A percentile compares a stretch with the other conserved stretches of the same genome.
phyloP scores from a whole-genome alignment of 2,113 vertebrate species.

The Misgurnus anguillicaudatus region DNA sequence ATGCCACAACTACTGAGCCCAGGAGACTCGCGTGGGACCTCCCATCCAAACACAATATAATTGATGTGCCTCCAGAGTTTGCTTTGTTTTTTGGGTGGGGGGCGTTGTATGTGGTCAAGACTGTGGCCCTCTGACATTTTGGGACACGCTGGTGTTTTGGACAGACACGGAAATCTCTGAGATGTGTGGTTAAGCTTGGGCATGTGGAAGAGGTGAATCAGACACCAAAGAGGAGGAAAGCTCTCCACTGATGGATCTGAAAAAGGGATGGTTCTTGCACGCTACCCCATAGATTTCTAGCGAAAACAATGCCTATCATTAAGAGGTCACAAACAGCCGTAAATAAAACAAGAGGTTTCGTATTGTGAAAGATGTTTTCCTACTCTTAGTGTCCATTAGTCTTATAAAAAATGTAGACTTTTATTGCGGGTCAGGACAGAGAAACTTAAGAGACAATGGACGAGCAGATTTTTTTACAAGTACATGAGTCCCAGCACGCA shows the following conservation, averaged over 20 bases:
- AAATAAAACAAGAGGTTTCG: slow-evolving; percentile 71
- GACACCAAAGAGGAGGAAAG: slow-evolving; percentile 20
- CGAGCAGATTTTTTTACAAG: slow-evolving; percentile 49
- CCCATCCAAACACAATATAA: slow-evolving; percentile 30
- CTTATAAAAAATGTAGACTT: slow-evolving; percentile 75
- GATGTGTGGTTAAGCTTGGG: slow-evolving; percentile 36
- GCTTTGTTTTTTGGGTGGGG: slow-evolving; percentile 54
- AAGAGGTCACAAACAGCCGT: slow-evolving; percentile 58
- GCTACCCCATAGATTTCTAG: slow-evolving; percentile 48
- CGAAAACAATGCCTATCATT: slow-evolving; percentile 67
- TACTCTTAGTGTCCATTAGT: slow-evolving; percentile 71
- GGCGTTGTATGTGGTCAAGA: slow-evolving; percentile 60
- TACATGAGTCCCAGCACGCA: slow-evolving; percentile 61
- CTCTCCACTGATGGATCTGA: slow-evolving; percentile 23
- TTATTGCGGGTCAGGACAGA: slow-evolving; percentile 41
- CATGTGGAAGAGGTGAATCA: slow-evolving; percentile 62
- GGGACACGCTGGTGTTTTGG: slow-evolving; percentile 63
- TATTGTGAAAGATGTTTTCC: slow-evolving; percentile 52
- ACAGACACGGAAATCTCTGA: slow-evolving; percentile 47
- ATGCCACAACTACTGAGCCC: background rate
- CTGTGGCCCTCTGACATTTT: slow-evolving; percentile 55
- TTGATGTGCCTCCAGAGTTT: slow-evolving; percentile 59
- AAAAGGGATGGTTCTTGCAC: slow-evolving; percentile 29
- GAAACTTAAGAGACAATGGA: slow-evolving; percentile 58
- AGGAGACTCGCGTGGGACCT: background rate